phyloP scores from a whole-genome alignment of 2,888 invertebrate genomes.

The Macaria notata region DNA sequence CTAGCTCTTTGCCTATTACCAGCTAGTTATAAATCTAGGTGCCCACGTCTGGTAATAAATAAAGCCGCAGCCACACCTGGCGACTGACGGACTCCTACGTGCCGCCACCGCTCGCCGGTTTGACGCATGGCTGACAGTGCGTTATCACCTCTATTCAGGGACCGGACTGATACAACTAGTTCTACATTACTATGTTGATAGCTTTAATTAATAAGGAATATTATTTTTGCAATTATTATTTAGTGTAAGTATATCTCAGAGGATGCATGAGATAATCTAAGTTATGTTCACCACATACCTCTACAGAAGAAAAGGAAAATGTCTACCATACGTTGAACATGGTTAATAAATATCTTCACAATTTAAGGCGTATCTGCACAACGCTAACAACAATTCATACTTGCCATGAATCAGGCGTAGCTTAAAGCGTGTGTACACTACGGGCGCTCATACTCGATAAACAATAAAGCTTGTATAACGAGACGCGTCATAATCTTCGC shows the following conservation, averaged over 20 bases:
- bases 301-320: too few species aligned
- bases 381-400: slow-evolving; percentile 27
- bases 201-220: too few species aligned
- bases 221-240: too few species aligned
- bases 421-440: slow-evolving; percentile 33
- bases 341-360: slow-evolving; percentile 8
- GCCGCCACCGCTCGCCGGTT: slow-evolving; percentile 39
- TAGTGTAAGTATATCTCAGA: too few species aligned
- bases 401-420: slow-evolving; percentile 30
- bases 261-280: not conserved
- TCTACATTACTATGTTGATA: not conserved
- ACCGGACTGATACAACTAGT: slow-evolving; percentile 6
- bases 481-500: slow-evolving; percentile 67
- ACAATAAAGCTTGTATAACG: slow-evolving; percentile 70
- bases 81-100: slow-evolving; percentile 66
- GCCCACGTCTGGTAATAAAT: slow-evolving; percentile 62
- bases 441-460: slow-evolving; percentile 47
- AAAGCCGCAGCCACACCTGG: slow-evolving; percentile 63
- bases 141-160: slow-evolving; percentile 40
- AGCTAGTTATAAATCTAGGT: slow-evolving; percentile 54
- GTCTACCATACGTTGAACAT: too few species aligned
- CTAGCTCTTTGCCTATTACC: slow-evolving; percentile 29
- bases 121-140: slow-evolving; percentile 44
- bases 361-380: slow-evolving; percentile 9
- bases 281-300: not conserved